Evolutionary conservation across 2,797 vertebrate genomes (phyloP).

Genomic region (Intellagama lesueurii): DNA sequence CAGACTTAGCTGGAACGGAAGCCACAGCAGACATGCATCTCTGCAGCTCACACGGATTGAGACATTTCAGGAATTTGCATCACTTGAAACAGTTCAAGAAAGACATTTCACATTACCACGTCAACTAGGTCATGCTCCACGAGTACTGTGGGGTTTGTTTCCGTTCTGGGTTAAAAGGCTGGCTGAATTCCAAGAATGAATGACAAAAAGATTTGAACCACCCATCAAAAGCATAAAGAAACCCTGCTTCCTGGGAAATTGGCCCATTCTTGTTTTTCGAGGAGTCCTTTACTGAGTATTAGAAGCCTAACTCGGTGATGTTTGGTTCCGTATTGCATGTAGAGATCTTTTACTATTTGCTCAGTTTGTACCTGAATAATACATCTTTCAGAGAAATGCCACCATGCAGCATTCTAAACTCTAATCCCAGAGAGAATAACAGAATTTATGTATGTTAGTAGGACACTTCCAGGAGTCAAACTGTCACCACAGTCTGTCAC

Average conservation of each 20-base stretch:
- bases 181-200: background rate
- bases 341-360: background rate
- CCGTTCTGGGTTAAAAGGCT: background rate
- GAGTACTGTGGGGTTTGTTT: background rate
- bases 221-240: background rate
- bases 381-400: background rate
- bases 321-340: background rate
- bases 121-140: background rate
- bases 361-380: background rate
- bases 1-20: background rate
- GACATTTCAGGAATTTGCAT: conserved; percentile 1
- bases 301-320: background rate
- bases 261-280: background rate
- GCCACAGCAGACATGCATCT: background rate
- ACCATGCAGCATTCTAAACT: background rate
- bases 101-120: background rate
- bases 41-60: background rate
- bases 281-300: background rate
- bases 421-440: background rate
- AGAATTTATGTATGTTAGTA: background rate
- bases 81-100: background rate
- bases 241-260: background rate
- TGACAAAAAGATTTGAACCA: background rate
- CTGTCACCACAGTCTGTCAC: too few relatives aligned
- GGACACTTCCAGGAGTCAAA: background rate